These are phyloP conservation scores for Phortica magna DNA, from an alignment of 2,888 invertebrate genomes.

Conservation along the genomic window DNA sequence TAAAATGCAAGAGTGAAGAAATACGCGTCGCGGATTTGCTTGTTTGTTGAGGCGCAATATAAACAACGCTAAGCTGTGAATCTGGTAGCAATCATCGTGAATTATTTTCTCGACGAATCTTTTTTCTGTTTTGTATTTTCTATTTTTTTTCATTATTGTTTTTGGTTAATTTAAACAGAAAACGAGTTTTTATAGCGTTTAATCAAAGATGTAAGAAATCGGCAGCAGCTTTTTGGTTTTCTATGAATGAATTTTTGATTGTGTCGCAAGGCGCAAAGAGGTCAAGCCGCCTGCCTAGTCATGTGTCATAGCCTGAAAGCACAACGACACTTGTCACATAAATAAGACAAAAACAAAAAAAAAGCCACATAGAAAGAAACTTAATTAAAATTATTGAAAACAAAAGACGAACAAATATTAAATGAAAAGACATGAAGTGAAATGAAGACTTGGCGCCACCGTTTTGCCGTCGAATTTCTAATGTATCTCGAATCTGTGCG, in stretches of 20 bases:
- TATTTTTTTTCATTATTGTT: not conserved
- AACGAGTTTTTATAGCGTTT: not conserved
- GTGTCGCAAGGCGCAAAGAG: not conserved
- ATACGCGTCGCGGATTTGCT: slow-evolving; percentile 16
- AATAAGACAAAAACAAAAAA: not conserved
- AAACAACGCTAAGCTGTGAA: slow-evolving; percentile 23
- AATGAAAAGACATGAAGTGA: slow-evolving; percentile 4
- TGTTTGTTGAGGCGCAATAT: slow-evolving; percentile 6
- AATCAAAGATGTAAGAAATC: not conserved
- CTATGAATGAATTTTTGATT: slow-evolving; percentile 28
- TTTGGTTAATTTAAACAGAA: not conserved
- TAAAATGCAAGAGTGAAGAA: slow-evolving; percentile 14
- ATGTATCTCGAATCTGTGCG: slow-evolving; percentile 2
- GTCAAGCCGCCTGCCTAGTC: not conserved
- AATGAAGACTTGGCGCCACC: slow-evolving; percentile 60
- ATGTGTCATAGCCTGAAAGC: not conserved
- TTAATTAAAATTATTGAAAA: slow-evolving; percentile 67
- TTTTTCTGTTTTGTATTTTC: no score
- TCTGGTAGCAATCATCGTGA: slow-evolving; percentile 28
- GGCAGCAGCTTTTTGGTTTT: not conserved
- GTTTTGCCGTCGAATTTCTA: slow-evolving; percentile 46
- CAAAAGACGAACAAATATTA: slow-evolving; percentile 43
- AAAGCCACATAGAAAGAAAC: slow-evolving; percentile 41
- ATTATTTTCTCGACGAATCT: slow-evolving; percentile 23
- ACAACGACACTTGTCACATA: slow-evolving; percentile 5